Conservation (phyloP, 2,888 invertebrate species). For the Ectropis crepuscularia region DNA sequence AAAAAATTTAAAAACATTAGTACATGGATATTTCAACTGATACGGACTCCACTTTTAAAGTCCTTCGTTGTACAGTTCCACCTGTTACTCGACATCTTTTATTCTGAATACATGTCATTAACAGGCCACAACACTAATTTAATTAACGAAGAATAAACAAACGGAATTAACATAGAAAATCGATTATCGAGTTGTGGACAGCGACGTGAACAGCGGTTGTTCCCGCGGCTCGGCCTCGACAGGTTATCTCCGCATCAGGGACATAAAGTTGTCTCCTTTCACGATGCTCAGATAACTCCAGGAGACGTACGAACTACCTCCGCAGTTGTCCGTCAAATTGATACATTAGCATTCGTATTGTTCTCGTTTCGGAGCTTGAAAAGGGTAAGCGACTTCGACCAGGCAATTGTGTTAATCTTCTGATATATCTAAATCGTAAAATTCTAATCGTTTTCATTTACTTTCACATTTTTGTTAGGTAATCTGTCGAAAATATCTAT, state of each 20-base stretch:
- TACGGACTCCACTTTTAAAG: too few relatives aligned
- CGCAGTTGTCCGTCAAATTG: constrained; percentile 63
- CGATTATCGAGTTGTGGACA: constrained; percentile 26
- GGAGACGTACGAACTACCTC: constrained; percentile 53
- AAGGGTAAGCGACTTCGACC: background rate
- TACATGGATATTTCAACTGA: too few relatives aligned
- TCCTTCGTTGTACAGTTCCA: too few relatives aligned
- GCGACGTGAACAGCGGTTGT: constrained; percentile 20
- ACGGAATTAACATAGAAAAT: constrained; percentile 43
- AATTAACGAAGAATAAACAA: constrained; percentile 33
- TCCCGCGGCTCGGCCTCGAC: constrained; percentile 19
- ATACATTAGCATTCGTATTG: constrained; percentile 58
- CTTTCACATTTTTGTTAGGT: too few relatives aligned
- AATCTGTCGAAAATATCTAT: too few relatives aligned
- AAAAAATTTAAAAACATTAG: too few relatives aligned
- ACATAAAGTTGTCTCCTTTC: constrained; percentile 54
- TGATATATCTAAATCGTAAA: too few relatives aligned
- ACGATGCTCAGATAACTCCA: constrained; percentile 48
- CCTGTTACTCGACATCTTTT: too few relatives aligned
- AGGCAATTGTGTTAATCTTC: too few relatives aligned
- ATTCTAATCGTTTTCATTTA: too few relatives aligned
- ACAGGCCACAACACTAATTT: constrained; percentile 18
- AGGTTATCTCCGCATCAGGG: constrained; percentile 52
- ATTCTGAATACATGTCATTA: constrained; percentile 3
- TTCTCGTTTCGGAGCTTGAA: constrained; percentile 37